Percentiles rank a stretch among this genome's conserved stretches.
These are phyloP conservation scores for Corapipo altera DNA, from an alignment of 2,113 vertebrate species.

Conservation along the genomic window DNA sequence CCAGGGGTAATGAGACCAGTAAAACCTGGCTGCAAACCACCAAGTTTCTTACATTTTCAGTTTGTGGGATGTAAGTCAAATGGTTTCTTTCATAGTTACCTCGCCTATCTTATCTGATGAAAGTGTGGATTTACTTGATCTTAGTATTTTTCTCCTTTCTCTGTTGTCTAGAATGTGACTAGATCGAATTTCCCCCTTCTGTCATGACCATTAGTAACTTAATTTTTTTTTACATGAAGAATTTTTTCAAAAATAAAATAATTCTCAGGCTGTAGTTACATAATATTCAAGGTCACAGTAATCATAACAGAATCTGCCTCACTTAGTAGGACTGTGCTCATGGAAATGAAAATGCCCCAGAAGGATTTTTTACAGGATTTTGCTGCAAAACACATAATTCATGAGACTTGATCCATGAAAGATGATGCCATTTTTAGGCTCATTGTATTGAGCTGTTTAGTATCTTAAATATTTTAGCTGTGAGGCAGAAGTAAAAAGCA, in stretches of 20 bases:
- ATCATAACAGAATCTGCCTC: neutral
- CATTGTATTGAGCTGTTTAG: neutral
- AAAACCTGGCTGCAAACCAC: neutral
- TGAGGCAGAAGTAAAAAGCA: neutral
- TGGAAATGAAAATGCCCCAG: neutral
- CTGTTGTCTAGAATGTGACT: neutral
- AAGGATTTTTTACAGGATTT: neutral
- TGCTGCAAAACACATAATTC: neutral
- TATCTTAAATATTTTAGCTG: neutral
- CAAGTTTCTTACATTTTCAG: neutral
- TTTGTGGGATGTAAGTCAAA: neutral
- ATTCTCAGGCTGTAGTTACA: constrained; percentile 6
- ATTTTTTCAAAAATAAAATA: neutral
- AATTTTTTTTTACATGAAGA: neutral
- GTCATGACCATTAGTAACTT: constrained; percentile 23
- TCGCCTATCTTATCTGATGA: constrained; percentile 20
- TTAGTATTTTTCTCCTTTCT: neutral
- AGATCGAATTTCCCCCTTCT: constrained; percentile 39
- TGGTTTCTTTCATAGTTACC: neutral
- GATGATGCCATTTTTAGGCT: neutral
- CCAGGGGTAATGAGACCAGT: neutral
- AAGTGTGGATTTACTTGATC: neutral
- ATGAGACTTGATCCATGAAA: neutral
- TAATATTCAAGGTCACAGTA: constrained; percentile 28
- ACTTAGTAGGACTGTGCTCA: neutral